Evolutionary conservation across 2,797 vertebrate genomes (phyloP).

Genomic region (Selene dorsalis): DNA sequence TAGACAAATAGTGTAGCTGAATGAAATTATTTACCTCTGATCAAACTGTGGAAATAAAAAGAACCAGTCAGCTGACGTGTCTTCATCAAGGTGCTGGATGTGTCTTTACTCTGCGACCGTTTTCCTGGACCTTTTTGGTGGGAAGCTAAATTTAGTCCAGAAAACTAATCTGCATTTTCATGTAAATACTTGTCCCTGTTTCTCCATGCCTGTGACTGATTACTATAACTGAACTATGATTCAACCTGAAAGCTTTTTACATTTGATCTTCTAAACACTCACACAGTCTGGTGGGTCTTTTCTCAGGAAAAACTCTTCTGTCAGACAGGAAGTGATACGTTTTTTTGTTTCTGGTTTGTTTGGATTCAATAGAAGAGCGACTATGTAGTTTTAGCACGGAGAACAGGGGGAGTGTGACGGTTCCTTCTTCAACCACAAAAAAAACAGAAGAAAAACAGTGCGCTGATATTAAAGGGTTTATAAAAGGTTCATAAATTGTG

Average conservation of each 20-base stretch:
- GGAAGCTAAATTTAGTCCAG: background rate
- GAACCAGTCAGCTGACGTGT: background rate
- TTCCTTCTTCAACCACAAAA: background rate
- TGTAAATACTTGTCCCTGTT: conserved; percentile 32
- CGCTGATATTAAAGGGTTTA: background rate
- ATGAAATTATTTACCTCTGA: too few relatives aligned
- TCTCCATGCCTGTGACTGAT: conserved; percentile 27
- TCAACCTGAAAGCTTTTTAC: conserved; percentile 42
- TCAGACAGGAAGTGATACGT: conserved; percentile 49
- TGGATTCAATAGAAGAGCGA: conserved; percentile 17
- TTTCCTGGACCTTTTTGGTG: background rate
- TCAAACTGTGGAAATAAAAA: background rate
- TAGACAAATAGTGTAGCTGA: background rate
- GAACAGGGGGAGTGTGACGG: background rate
- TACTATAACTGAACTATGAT: conserved; percentile 27
- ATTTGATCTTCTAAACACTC: conserved; percentile 21
- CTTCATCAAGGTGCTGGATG: background rate
- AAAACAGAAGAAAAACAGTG: too few relatives aligned
- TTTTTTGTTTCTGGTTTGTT: conserved; percentile 31
- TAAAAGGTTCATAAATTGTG: background rate
- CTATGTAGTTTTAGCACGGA: background rate
- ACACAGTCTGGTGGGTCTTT: conserved; percentile 21
- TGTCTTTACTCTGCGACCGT: background rate
- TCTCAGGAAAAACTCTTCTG: conserved; percentile 6
- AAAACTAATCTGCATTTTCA: conserved; percentile 9